Conservation (phyloP, 2,113 vertebrate species). For the Petaurus breviceps region DNA sequence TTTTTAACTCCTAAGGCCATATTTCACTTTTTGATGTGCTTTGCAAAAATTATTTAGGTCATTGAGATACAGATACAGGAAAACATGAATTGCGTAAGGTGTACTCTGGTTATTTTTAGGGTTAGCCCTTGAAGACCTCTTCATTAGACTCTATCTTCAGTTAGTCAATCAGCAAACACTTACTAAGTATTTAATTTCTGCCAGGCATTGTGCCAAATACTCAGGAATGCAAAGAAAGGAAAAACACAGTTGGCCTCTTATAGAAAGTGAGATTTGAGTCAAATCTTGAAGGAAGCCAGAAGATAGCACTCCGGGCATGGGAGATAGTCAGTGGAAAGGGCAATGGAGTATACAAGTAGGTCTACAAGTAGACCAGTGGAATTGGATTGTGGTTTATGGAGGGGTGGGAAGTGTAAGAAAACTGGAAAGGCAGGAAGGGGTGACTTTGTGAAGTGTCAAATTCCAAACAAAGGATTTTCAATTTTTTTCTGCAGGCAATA, state of each 20-base stretch:
- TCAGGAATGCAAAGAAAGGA: neutral
- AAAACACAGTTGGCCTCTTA: neutral
- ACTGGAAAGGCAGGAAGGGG: neutral
- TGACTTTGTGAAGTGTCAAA: neutral
- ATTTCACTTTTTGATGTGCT: neutral
- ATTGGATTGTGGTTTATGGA: neutral
- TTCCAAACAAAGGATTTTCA: neutral
- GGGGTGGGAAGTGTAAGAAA: neutral
- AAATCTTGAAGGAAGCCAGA: neutral
- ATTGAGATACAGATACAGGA: neutral
- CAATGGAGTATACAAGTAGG: neutral
- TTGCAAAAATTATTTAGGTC: neutral
- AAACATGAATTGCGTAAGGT: neutral
- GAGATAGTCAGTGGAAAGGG: neutral
- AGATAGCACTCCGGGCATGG: neutral
- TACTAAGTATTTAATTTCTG: neutral
- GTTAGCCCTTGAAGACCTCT: neutral
- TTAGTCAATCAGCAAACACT: neutral
- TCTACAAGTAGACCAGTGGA: neutral
- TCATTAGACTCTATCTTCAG: neutral
- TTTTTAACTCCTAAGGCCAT: neutral
- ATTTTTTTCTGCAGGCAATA: neutral
- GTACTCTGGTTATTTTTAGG: neutral
- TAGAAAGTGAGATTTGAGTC: neutral
- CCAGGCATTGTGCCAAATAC: neutral